phyloP scores from a whole-genome alignment of 2,113 vertebrate species.

The Orycteropus afer region DNA sequence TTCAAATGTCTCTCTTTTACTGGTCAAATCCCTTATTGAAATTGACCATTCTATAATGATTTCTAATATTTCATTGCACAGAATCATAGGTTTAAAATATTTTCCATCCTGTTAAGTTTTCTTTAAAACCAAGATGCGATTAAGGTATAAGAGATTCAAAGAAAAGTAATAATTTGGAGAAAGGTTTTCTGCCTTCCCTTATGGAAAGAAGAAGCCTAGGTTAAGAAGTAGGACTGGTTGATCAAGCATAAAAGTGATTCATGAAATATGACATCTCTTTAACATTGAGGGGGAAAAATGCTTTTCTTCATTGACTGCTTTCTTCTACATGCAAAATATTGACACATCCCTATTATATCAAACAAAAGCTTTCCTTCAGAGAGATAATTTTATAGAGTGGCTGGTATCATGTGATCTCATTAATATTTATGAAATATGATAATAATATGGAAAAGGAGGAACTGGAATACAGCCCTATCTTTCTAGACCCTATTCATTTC shows the following conservation, averaged over 20 bases:
- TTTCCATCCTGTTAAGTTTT: constrained; percentile 81
- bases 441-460: constrained; percentile 88
- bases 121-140: constrained; percentile 74
- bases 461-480: constrained; percentile 89
- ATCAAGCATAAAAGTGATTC: constrained; percentile 83
- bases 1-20: constrained; percentile 43
- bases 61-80: constrained; percentile 46
- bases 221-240: constrained; percentile 80
- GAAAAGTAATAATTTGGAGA: constrained; percentile 71
- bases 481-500: constrained; percentile 90
- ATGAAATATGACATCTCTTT: constrained; percentile 88
- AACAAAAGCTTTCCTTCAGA: constrained; percentile 88
- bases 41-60: constrained; percentile 58
- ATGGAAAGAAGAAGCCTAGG: constrained; percentile 62
- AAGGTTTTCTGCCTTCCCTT: constrained; percentile 78
- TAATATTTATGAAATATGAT: constrained; percentile 94
- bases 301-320: constrained; percentile 86
- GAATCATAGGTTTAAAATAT: constrained; percentile 63
- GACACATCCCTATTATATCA: constrained; percentile 87
- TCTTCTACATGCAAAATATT: constrained; percentile 91
- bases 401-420: constrained; percentile 90
- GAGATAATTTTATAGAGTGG: constrained; percentile 87
- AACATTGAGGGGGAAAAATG: constrained; percentile 85
- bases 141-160: constrained; percentile 60
- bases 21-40: constrained; percentile 58